Evolutionary conservation across 2,113 vertebrate species (phyloP).

Genomic region (Malurus melanocephalus): DNA sequence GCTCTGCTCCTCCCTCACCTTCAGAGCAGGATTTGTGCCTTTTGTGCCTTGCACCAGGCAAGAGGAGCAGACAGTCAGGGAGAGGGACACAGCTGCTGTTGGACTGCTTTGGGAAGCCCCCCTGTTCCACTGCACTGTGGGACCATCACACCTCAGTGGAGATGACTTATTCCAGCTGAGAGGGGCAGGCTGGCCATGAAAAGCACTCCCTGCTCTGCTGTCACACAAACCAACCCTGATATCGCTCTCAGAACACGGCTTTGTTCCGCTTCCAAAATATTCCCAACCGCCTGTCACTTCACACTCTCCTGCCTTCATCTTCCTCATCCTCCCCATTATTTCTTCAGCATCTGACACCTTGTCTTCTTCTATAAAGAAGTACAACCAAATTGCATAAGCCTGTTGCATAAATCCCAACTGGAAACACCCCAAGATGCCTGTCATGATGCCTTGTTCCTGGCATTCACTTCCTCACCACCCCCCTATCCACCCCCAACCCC

Average conservation of each 20-base stretch:
- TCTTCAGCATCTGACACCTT: neutral
- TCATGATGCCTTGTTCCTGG: neutral
- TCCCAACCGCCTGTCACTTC: neutral
- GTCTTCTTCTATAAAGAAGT: neutral
- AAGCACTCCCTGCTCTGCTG: neutral
- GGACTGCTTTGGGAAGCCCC: neutral
- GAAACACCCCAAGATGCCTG: neutral
- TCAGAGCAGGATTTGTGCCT: neutral
- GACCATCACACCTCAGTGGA: neutral
- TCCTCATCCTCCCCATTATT: neutral
- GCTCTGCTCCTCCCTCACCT: neutral
- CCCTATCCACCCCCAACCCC: accelerated
- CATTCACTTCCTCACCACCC: neutral
- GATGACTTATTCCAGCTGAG: neutral
- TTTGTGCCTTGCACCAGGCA: neutral
- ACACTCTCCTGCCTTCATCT: neutral
- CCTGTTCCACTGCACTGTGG: neutral
- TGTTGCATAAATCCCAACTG: neutral
- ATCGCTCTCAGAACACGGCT: neutral
- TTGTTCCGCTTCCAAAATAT: neutral
- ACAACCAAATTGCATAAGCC: neutral
- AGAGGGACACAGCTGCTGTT: neutral
- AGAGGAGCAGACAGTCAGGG: neutral
- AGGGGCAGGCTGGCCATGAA: neutral
- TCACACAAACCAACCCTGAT: neutral